Percentiles rank a stretch among this genome's conserved stretches.
These are phyloP conservation scores for Reticulitermes lucifugus DNA, from an alignment of 2,888 invertebrate genomes.

Conservation along the genomic window DNA sequence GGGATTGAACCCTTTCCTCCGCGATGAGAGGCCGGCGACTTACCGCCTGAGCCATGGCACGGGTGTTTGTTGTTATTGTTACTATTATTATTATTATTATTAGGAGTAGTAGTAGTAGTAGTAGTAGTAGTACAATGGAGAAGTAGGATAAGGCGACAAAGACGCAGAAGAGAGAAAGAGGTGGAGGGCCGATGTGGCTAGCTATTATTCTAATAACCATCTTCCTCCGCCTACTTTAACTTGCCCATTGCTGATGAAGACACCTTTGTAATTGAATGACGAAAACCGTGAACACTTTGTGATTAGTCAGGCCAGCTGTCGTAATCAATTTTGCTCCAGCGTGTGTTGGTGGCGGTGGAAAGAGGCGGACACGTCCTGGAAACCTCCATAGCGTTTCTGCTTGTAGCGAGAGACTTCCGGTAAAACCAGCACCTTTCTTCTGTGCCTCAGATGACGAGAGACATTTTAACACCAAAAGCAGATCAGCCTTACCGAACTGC, in stretches of 20 bases:
- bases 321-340: slow-evolving; percentile 23
- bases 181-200: not conserved
- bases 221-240: not conserved
- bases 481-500: no score
- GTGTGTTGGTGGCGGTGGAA: not conserved
- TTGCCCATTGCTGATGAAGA: slow-evolving; percentile 21
- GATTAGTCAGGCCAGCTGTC: slow-evolving; percentile 34
- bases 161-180: not conserved
- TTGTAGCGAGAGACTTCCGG: not conserved
- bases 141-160: not conserved
- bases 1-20: no score
- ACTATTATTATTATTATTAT: no score
- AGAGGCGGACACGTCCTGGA: not conserved
- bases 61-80: no score
- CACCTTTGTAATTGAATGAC: slow-evolving; percentile 32
- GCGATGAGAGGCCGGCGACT: no score
- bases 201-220: not conserved
- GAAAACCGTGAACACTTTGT: slow-evolving; percentile 40
- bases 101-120: no score
- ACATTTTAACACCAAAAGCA: no score
- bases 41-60: no score
- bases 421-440: no score
- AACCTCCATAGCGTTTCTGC: not conserved
- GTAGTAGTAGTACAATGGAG: no score
- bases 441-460: no score